Evolutionary conservation across 2,113 vertebrate genomes (phyloP).

Genomic region (Saguinus imperator): DNA sequence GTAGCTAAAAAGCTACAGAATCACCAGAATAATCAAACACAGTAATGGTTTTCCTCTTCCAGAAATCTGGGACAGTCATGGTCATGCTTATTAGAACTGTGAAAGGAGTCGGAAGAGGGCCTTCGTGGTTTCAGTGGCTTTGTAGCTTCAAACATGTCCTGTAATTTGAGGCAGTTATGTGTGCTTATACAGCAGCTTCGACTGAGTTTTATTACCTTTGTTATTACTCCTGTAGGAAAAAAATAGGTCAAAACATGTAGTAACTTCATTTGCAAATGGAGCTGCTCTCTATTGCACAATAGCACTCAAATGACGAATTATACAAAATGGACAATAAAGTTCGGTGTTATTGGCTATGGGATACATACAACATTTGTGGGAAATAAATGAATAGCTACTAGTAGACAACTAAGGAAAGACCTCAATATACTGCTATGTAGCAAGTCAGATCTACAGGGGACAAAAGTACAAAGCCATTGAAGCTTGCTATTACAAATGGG

Average conservation of each 20-base stretch:
- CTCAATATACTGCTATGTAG: not conserved
- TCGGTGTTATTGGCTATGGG: not conserved
- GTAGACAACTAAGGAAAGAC: not conserved
- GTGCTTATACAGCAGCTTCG: slow-evolving; percentile 57
- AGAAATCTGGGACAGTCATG: not conserved
- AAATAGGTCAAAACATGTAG: slow-evolving; percentile 45
- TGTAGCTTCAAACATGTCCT: slow-evolving; percentile 41
- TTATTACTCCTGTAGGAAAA: slow-evolving; percentile 66
- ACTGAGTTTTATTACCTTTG: slow-evolving; percentile 59
- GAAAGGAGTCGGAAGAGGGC: slow-evolving; percentile 27
- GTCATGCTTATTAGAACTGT: slow-evolving; percentile 43
- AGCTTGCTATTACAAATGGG: not conserved
- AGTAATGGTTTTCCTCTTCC: slow-evolving; percentile 17
- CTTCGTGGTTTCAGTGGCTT: slow-evolving; percentile 1
- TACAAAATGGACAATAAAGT: slow-evolving; percentile 69
- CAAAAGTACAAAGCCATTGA: slow-evolving; percentile 25
- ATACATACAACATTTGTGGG: slow-evolving; percentile 16
- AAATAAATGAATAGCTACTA: slow-evolving; percentile 50
- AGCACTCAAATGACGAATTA: slow-evolving; percentile 12
- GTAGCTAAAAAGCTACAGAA: slow-evolving; percentile 40
- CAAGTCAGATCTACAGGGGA: not conserved
- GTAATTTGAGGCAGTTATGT: slow-evolving; percentile 52
- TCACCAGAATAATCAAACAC: slow-evolving; percentile 7
- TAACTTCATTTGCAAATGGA: slow-evolving; percentile 66
- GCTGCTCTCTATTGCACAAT: not conserved